A percentile compares a stretch with the other conserved stretches of the same genome.
These are phyloP conservation scores for Agrochola circellaris DNA, from an alignment of 2,888 invertebrate genomes.

Conservation along the genomic window DNA sequence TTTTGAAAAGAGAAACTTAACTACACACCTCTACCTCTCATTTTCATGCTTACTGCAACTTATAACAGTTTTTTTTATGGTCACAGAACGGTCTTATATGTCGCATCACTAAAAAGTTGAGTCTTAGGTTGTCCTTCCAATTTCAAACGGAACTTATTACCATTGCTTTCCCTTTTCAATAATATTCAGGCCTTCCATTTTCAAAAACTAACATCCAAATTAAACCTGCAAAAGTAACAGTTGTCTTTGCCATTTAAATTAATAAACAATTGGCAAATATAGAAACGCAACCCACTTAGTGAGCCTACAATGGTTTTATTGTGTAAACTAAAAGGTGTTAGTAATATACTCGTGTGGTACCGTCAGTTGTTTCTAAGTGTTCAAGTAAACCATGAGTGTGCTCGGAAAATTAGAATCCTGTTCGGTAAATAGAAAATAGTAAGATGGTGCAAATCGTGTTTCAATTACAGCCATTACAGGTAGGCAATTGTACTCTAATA, in stretches of 20 bases:
- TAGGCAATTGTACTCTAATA: background rate
- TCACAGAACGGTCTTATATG: background rate
- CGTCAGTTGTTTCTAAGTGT: slow-evolving; percentile 52
- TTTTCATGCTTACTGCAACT: no score
- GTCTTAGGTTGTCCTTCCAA: background rate
- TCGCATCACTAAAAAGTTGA: background rate
- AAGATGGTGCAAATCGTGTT: slow-evolving; percentile 47
- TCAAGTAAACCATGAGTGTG: slow-evolving; percentile 41
- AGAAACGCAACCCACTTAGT: slow-evolving; percentile 36
- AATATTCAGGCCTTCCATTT: background rate
- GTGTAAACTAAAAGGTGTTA: slow-evolving; percentile 52
- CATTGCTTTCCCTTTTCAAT: background rate
- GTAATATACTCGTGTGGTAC: slow-evolving; percentile 25
- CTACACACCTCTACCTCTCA: background rate
- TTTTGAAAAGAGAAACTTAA: background rate
- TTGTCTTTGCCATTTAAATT: slow-evolving; percentile 11
- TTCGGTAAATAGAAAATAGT: slow-evolving; percentile 26
- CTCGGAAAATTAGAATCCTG: slow-evolving; percentile 28
- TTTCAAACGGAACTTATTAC: background rate
- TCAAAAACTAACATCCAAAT: background rate
- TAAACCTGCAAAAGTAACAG: background rate
- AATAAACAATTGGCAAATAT: slow-evolving; percentile 45
- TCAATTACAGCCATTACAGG: slow-evolving; percentile 25
- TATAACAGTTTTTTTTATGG: background rate
- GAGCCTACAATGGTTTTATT: slow-evolving; percentile 54